Percentiles rank a stretch among this genome's conserved stretches.
phyloP scores from a whole-genome alignment of 2,113 vertebrate genomes.

The Notechis scutatus region DNA sequence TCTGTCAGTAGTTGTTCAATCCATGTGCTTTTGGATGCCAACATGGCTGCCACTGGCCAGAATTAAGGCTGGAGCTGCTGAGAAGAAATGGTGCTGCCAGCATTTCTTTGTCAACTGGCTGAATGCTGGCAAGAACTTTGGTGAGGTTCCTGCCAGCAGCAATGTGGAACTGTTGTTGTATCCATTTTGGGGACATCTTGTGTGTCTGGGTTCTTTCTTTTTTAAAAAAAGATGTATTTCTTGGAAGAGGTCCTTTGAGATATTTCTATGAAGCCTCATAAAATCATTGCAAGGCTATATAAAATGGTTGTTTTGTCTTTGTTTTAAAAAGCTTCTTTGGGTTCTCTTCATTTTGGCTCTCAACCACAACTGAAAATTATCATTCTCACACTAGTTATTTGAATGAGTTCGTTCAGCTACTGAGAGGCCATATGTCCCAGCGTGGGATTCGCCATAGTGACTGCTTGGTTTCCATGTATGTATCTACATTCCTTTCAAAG shows the following conservation, averaged over 20 bases:
- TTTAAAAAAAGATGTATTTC: not conserved
- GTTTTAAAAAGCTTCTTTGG: not conserved
- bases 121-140: slow-evolving; percentile 25
- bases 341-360: slow-evolving; percentile 8
- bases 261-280: slow-evolving; percentile 20
- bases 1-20: not conserved
- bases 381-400: not conserved
- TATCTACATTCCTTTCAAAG: not conserved
- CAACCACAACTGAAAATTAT: not conserved
- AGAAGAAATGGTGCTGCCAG: slow-evolving; percentile 63
- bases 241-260: slow-evolving; percentile 39
- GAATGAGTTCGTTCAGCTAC: rapidly evolving
- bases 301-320: not conserved
- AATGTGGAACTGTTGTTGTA: slow-evolving; percentile 15
- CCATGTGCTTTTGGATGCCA: not conserved
- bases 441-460: rapidly evolving
- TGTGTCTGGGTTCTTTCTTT: not conserved
- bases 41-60: slow-evolving; percentile 50
- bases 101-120: slow-evolving; percentile 30
- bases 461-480: not conserved
- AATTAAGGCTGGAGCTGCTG: slow-evolving; percentile 49
- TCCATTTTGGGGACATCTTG: slow-evolving; percentile 36
- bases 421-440: not conserved
- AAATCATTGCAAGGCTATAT: not conserved
- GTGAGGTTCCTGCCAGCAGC: slow-evolving; percentile 3